Evolutionary conservation across 2,888 invertebrate species (phyloP).

Genomic region (Lycaena phlaeas): DNA sequence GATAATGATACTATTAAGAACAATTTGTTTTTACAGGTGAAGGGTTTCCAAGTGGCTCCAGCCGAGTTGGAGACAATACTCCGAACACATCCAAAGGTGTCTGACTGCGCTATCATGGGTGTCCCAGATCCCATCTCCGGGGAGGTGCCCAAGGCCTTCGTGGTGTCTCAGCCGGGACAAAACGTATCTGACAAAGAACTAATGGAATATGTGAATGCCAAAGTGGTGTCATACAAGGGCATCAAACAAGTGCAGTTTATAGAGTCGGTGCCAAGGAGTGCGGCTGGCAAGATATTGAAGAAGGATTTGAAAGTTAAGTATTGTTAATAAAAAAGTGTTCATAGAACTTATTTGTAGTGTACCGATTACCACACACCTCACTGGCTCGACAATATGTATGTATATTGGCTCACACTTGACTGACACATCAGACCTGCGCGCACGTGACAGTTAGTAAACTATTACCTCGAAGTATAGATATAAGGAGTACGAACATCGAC

Average conservation of each 20-base stretch:
- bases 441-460: too few relatives aligned
- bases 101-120: slow-evolving; percentile 89
- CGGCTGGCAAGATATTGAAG: slow-evolving; percentile 85
- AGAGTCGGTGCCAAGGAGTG: slow-evolving; percentile 80
- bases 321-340: slow-evolving; percentile 24
- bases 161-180: slow-evolving; percentile 69
- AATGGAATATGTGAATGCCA: slow-evolving; percentile 75
- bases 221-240: slow-evolving; percentile 83
- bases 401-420: too few relatives aligned
- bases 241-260: slow-evolving; percentile 78
- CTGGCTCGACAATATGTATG: too few relatives aligned
- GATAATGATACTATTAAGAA: too few relatives aligned
- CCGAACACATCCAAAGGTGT: slow-evolving; percentile 79
- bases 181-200: slow-evolving; percentile 69
- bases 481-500: too few relatives aligned
- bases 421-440: too few relatives aligned
- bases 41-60: slow-evolving; percentile 86
- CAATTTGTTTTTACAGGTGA: slow-evolving; percentile 55
- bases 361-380: too few relatives aligned
- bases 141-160: slow-evolving; percentile 84
- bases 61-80: slow-evolving; percentile 88
- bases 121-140: slow-evolving; percentile 80
- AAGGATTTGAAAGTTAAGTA: slow-evolving; percentile 67
- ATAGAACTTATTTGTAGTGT: too few relatives aligned
- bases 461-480: too few relatives aligned